Base-by-base conservation (phyloP, 2,113 vertebrate species). In the Hiodon alosoides region DNA sequence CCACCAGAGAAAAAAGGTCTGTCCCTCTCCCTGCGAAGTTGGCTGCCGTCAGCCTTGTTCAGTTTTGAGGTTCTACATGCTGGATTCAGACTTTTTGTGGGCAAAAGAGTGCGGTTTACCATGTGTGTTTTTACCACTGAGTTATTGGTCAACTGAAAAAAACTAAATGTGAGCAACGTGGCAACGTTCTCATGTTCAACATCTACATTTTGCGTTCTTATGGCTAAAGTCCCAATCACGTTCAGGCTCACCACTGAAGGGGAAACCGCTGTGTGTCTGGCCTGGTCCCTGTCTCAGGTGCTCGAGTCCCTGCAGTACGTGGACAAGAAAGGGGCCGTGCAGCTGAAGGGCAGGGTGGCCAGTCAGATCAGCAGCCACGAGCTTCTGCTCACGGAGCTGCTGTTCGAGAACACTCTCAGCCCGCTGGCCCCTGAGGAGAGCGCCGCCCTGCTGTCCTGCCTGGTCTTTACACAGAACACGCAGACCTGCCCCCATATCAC, bases 311-410 rank as follows among this genome's bases (percentile, higher is more conserved):
- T 96, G 71, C 88, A 93, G 76, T 97, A 97, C 2, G 85, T 97
- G 4, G 95, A 96, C 8, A 80, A 85, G 57, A 75, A 85, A 0
- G 92, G 94, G 0, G 93, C 94, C 0, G 94, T 97, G 84, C 93
- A 95, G 89, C 90, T 97, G 76, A 95, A 95, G 4, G 95, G 95
- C 13, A 88, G 94, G 0, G 95, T 97, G 69, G 95, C 95, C 0
- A 95, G 95, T 80, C 94, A 94, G 87, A 93, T 97, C 87, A 95
- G 93, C 85, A 93, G 92, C 85, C 95, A 97, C 0, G 95, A 97
- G 86, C 86, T 97, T 64, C 89, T 97, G 50, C 92, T 97, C 50
- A 96, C 95, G 0, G 94, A 97, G 86, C 92, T 97, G 83, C 92
- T 96, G 80, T 93, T 97, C 2, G 95, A 96, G 82, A 95, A 95